These are phyloP conservation scores for Alcedo atthis DNA, from an alignment of 2,797 vertebrate genomes.

Conservation along the genomic window DNA sequence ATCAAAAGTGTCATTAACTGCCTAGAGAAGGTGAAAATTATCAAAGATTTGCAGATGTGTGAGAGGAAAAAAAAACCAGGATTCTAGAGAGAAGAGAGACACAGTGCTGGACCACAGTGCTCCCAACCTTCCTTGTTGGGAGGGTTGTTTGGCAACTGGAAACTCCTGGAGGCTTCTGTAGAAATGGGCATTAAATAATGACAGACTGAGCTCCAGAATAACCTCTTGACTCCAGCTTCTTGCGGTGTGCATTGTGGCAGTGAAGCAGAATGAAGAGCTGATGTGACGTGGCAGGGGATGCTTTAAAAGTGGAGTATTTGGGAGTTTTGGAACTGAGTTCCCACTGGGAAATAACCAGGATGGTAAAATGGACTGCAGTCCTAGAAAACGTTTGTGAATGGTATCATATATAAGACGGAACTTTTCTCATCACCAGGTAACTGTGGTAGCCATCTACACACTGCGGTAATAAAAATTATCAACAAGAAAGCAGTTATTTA, in stretches of 20 bases:
- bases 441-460: background rate
- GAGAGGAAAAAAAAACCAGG: background rate
- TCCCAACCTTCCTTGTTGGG: background rate
- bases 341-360: background rate
- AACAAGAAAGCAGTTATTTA: constrained; percentile 6
- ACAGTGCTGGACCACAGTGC: background rate
- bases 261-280: background rate
- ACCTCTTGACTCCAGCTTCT: background rate
- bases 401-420: background rate
- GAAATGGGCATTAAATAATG: background rate
- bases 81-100: background rate
- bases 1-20: background rate
- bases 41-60: background rate
- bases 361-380: background rate
- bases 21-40: background rate
- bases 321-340: background rate
- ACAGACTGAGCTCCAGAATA: background rate
- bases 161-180: background rate
- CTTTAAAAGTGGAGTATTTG: background rate
- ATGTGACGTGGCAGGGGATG: background rate
- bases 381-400: background rate
- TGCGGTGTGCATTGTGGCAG: background rate
- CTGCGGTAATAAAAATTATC: background rate
- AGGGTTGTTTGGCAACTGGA: background rate
- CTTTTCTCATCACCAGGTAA: background rate